Base-by-base conservation (phyloP, 2,888 invertebrate species). In the Ennomos erosarius region DNA sequence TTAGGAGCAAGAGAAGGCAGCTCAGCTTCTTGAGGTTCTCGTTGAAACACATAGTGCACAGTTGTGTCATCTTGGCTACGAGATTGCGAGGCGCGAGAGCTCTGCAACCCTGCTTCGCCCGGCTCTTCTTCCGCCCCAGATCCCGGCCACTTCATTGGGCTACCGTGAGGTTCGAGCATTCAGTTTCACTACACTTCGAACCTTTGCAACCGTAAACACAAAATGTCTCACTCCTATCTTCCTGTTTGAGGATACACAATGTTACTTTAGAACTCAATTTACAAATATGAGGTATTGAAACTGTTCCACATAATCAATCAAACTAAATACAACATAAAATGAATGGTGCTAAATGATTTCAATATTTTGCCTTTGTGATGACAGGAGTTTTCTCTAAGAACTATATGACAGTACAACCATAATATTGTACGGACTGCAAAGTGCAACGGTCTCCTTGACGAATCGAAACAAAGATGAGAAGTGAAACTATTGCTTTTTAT, bases 11-110 rank as follows among this genome's bases (percentile, higher is more conserved):
- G 91, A 66, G 95, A 93, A 65, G 95, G 94, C 82, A 97, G 95
- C 82, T 98, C 97, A 55, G 95, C 95, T 82, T 98, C 97, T 68
- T 95, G 95, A 69, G 96, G 96, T 65, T 96, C 95, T 59, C 90
- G 82, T 73, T 97, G 97, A 85, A 97, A 98, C 71, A 98, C 97
- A 87, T 98, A 98, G 78, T 98, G 97, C 72, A 98, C 98, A 85
- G 96, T 96, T 67, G 97, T 97, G 93, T 98, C 98, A 87, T 98
- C 98, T 67, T 90, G 90, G 70, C 96, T 93, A 78, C 96, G 95
- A 88, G 93, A 94, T 86, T 94, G 95, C 80, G 94, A 94, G 85
- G 91, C 93, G 88, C 94, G 93, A 79, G 94, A 94, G 94, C 93
- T 95, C 86, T 91, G 91, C 77, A 90, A 77, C 68, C 85, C 87